Evolutionary conservation across 2,888 invertebrate genomes (phyloP).

Genomic region (Cabera pusaria): DNA sequence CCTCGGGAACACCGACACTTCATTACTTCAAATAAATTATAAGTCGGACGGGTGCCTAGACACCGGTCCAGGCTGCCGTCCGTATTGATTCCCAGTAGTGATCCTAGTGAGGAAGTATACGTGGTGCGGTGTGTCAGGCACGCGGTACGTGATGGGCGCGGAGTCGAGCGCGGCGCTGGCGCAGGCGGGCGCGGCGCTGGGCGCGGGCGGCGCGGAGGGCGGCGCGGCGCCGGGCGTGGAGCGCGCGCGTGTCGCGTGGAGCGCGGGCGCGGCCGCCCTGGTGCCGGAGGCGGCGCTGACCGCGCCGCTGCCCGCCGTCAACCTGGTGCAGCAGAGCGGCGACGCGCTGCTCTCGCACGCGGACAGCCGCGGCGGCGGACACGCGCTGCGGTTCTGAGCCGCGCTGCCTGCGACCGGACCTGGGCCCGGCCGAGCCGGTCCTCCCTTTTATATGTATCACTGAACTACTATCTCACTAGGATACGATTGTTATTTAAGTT

Average conservation of each 20-base stretch:
- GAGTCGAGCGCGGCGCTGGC: conserved; percentile 55
- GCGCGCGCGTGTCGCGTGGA: conserved; percentile 31
- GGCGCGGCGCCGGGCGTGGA: conserved; percentile 29
- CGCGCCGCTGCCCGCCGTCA: conserved; percentile 83
- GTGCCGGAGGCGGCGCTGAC: conserved; percentile 21
- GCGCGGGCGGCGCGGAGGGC: conserved; percentile 31
- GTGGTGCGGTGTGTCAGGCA: conserved; percentile 40
- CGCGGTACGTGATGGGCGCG: conserved; percentile 66
- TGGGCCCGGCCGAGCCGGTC: no score
- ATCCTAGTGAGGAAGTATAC: no score
- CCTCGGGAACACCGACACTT: no score
- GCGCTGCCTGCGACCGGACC: no score
- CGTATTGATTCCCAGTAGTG: no score
- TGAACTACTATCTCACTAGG: no score
- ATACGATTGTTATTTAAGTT: no score
- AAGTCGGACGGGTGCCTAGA: no score
- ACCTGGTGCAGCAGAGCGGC: conserved; percentile 85
- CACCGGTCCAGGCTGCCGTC: no score
- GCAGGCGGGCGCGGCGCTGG: conserved; percentile 44
- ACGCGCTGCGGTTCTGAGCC: conserved; percentile 85
- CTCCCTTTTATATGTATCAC: no score
- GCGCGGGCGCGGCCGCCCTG: conserved; percentile 33
- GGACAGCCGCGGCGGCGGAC: conserved; percentile 88
- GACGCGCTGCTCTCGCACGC: conserved; percentile 87
- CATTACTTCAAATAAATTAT: no score